These are phyloP conservation scores for Trachurus trachurus DNA, from an alignment of 2,797 vertebrate genomes.

Conservation along the genomic window DNA sequence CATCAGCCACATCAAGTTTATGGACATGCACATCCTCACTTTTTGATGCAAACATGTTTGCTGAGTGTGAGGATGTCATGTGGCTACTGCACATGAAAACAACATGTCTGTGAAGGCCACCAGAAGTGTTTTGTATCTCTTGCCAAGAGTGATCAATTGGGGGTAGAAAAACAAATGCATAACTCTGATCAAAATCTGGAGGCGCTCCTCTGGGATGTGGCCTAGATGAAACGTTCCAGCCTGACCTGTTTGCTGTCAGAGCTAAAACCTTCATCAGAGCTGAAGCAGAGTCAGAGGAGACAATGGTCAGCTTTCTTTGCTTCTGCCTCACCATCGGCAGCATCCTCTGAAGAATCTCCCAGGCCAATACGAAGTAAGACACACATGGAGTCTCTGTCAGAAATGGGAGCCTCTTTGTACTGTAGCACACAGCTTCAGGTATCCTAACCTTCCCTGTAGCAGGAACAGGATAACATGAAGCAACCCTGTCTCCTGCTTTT, in stretches of 20 bases:
- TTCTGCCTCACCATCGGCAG: slow-evolving; percentile 74
- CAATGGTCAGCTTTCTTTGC: slow-evolving; percentile 74
- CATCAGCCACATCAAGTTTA: slow-evolving; percentile 72
- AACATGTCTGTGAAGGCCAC: slow-evolving; percentile 75
- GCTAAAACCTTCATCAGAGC: slow-evolving; percentile 79
- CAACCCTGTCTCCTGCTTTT: slow-evolving; percentile 88
- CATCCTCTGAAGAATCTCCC: slow-evolving; percentile 85
- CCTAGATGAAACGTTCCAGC: slow-evolving; percentile 81
- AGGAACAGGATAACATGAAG: slow-evolving; percentile 86
- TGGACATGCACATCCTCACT: slow-evolving; percentile 82
- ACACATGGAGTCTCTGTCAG: slow-evolving; percentile 87
- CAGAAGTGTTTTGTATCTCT: slow-evolving; percentile 46
- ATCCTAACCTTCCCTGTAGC: slow-evolving; percentile 81
- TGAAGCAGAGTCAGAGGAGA: slow-evolving; percentile 76
- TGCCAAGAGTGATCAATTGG: slow-evolving; percentile 74
- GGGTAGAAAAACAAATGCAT: slow-evolving; percentile 85
- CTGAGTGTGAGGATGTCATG: slow-evolving; percentile 39
- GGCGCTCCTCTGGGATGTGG: slow-evolving; percentile 45
- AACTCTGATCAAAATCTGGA: slow-evolving; percentile 57
- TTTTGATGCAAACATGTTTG: slow-evolving; percentile 59
- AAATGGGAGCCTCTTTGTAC: slow-evolving; percentile 79
- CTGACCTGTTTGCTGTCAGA: slow-evolving; percentile 79
- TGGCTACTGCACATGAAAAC: slow-evolving; percentile 81
- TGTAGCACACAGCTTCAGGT: slow-evolving; percentile 86
- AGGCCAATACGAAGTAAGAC: slow-evolving; percentile 89